phyloP scores from a whole-genome alignment of 2,113 vertebrate genomes.

The Ardeotis arabs region DNA sequence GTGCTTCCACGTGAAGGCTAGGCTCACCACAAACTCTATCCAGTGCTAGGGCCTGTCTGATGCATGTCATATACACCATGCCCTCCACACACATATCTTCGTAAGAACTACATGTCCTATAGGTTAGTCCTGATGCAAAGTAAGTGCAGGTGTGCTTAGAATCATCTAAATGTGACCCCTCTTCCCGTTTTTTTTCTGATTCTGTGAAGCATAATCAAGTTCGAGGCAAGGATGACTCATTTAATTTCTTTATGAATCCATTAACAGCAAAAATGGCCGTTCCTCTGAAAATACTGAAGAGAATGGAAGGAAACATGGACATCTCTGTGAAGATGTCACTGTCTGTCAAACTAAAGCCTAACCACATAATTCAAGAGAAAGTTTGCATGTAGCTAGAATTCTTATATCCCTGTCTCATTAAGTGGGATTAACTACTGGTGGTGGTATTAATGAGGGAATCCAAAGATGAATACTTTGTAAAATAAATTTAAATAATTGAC shows the following conservation, averaged over 20 bases:
- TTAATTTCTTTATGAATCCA: background rate
- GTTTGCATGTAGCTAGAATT: background rate
- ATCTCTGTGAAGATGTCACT: background rate
- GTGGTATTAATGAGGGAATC: background rate
- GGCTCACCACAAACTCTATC: background rate
- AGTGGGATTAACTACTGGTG: background rate
- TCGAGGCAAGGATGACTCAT: background rate
- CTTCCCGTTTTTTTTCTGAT: background rate
- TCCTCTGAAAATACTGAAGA: background rate
- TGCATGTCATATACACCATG: rapidly evolving
- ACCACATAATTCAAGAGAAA: background rate
- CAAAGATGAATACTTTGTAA: background rate
- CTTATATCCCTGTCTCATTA: background rate
- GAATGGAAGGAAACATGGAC: background rate
- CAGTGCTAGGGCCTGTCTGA: background rate
- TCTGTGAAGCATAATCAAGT: background rate
- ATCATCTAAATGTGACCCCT: background rate
- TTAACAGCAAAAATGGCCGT: background rate
- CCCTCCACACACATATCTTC: background rate
- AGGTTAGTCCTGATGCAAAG: background rate
- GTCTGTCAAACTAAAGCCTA: background rate
- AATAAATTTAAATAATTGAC: background rate
- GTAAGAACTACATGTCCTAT: background rate
- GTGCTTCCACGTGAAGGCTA: background rate
- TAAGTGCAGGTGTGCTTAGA: background rate